A percentile compares a stretch with the other conserved stretches of the same genome.
Conservation (phyloP, 2,888 invertebrate species). For the Fissipunctia ypsillon region DNA sequence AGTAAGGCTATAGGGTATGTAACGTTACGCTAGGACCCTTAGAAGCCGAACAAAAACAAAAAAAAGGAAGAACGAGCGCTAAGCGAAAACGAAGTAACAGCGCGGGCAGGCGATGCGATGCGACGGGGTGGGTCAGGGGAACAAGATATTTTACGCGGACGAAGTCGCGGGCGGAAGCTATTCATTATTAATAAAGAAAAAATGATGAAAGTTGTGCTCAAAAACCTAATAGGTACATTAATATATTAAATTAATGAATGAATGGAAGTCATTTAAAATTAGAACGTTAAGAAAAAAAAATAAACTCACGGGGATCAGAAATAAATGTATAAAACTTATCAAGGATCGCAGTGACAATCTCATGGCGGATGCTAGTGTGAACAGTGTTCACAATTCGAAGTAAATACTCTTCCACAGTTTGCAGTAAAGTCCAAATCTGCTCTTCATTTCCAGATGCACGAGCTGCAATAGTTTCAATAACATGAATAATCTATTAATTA, state of each 20-base stretch:
- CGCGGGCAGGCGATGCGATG: no score
- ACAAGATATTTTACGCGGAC: no score
- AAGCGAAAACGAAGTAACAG: no score
- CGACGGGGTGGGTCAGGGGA: no score
- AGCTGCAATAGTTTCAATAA: constrained; percentile 71
- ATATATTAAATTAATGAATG: not conserved
- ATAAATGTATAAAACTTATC: constrained; percentile 91
- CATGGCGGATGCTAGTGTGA: constrained; percentile 79
- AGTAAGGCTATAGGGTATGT: no score
- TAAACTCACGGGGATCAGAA: constrained; percentile 89
- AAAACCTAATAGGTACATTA: constrained; percentile 1
- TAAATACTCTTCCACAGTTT: constrained; percentile 81
- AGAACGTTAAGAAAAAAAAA: not conserved
- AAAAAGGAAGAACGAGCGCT: no score
- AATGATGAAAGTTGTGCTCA: not conserved
- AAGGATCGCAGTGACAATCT: constrained; percentile 89
- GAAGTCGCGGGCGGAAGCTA: no score
- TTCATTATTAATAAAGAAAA: not conserved
- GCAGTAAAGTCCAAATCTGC: constrained; percentile 78
- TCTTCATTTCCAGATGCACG: constrained; percentile 75
- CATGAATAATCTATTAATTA: not conserved
- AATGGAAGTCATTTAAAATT: not conserved
- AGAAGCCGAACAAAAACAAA: no score
- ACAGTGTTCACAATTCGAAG: constrained; percentile 77
- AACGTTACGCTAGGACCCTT: no score